Conservation (phyloP, 2,797 vertebrate species). For the Microchirus variegatus region DNA sequence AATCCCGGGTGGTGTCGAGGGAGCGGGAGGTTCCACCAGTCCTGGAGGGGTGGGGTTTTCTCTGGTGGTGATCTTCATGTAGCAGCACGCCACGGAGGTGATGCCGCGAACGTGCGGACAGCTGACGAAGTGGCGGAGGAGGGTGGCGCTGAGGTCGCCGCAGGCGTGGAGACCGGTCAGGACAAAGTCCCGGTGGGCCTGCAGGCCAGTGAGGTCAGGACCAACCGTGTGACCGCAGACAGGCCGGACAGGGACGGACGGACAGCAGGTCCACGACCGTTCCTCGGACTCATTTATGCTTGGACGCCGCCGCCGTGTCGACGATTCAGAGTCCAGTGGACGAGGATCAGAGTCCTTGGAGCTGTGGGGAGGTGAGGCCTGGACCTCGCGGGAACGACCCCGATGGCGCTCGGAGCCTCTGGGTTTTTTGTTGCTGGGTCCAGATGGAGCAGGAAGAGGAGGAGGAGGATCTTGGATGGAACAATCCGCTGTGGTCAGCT, state of each 20-base stretch:
- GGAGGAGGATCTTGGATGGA: neutral
- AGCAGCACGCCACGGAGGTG: conserved; percentile 91
- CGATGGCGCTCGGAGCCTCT: conserved; percentile 33
- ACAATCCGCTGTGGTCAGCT: conserved; percentile 53
- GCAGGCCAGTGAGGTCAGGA: conserved; percentile 1
- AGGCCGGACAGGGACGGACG: neutral
- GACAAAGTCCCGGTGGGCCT: conserved; percentile 63
- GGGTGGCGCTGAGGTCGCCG: conserved; percentile 90
- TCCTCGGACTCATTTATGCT: neutral
- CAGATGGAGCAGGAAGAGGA: conserved; percentile 19
- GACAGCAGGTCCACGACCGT: neutral
- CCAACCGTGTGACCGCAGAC: neutral
- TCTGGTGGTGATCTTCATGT: conserved; percentile 91
- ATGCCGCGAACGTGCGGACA: conserved; percentile 84
- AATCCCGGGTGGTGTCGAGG: neutral
- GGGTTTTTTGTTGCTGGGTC: conserved; percentile 66
- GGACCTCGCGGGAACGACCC: neutral
- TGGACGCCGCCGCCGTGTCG: neutral
- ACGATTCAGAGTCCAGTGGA: conserved; percentile 1
- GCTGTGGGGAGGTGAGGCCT: neutral
- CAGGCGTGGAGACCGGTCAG: conserved; percentile 93
- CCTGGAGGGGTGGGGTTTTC: conserved; percentile 74
- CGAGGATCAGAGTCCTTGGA: neutral
- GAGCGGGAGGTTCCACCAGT: conserved; percentile 37
- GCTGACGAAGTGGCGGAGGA: conserved; percentile 86